Conservation (phyloP, 1,140 invertebrate genomes). For the Halesus radiatus region DNA sequence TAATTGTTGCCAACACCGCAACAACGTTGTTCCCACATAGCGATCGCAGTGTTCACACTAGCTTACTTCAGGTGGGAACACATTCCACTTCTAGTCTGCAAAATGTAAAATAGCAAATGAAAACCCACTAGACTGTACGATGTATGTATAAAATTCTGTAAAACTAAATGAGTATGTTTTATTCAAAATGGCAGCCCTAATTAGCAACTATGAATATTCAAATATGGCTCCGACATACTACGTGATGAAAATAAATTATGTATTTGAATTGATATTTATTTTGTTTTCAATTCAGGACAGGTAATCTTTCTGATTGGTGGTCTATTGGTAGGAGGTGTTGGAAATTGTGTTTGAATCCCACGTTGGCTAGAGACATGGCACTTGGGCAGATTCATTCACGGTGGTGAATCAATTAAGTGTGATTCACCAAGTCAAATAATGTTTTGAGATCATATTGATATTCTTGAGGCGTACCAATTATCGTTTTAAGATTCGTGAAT, state of each 20-base stretch:
- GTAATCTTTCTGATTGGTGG: too few species aligned
- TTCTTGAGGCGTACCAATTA: too few species aligned
- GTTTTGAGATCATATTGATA: too few species aligned
- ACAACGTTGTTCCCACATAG: slow-evolving; percentile 1
- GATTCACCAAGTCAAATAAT: too few species aligned
- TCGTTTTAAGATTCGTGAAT: too few species aligned
- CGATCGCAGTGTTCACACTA: slow-evolving; percentile 16
- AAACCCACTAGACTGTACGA: neutral
- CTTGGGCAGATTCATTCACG: too few species aligned
- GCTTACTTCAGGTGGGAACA: neutral
- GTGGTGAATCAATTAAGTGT: too few species aligned
- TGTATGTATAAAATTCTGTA: neutral
- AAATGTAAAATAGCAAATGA: slow-evolving; percentile 29
- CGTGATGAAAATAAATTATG: neutral
- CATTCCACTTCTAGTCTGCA: slow-evolving; percentile 2
- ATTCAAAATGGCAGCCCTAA: slow-evolving; percentile 15
- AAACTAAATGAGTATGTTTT: slow-evolving; percentile 8
- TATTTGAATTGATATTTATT: too few species aligned
- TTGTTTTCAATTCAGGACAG: too few species aligned
- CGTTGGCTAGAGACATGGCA: too few species aligned
- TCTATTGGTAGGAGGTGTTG: too few species aligned
- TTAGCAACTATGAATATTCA: slow-evolving; percentile 11
- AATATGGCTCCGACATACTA: neutral
- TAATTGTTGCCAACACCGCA: neutral
- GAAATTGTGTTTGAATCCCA: too few species aligned